Evolutionary conservation across 2,888 invertebrate genomes (phyloP).

Genomic region (Drosophila setosimentum): DNA sequence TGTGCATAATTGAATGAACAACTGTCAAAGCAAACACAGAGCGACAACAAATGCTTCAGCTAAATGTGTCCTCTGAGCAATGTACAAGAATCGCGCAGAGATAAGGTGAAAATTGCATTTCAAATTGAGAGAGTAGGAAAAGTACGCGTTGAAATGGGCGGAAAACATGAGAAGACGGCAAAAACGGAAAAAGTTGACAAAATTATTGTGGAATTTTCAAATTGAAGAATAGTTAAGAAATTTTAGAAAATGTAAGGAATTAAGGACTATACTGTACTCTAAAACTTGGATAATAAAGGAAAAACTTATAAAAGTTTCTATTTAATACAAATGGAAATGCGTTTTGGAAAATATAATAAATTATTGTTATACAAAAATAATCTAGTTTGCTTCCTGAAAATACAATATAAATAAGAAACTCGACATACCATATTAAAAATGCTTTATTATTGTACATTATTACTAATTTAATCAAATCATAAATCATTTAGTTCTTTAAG

Average conservation of each 20-base stretch:
- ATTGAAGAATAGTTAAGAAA: neutral
- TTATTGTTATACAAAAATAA: neutral
- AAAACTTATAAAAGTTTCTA: neutral
- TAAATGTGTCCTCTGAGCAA: conserved; percentile 33
- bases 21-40: conserved; percentile 68
- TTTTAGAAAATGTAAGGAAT: neutral
- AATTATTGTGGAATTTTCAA: neutral
- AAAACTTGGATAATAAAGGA: rapidly evolving
- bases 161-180: neutral
- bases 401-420: neutral
- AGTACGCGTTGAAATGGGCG: conserved; percentile 1
- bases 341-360: neutral
- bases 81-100: conserved; percentile 23
- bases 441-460: neutral
- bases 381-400: neutral
- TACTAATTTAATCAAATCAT: neutral
- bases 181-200: neutral
- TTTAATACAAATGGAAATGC: neutral
- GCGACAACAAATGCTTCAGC: conserved; percentile 50
- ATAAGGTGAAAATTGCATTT: conserved; percentile 60
- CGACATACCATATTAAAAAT: neutral
- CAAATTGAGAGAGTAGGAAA: conserved; percentile 22
- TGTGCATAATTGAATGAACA: conserved; percentile 73
- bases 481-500: neutral
- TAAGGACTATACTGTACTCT: too few relatives aligned